Percentiles rank a stretch among this genome's conserved stretches.
These are phyloP conservation scores for Galago senegalensis DNA, from an alignment of 2,797 vertebrate genomes.

Conservation along the genomic window DNA sequence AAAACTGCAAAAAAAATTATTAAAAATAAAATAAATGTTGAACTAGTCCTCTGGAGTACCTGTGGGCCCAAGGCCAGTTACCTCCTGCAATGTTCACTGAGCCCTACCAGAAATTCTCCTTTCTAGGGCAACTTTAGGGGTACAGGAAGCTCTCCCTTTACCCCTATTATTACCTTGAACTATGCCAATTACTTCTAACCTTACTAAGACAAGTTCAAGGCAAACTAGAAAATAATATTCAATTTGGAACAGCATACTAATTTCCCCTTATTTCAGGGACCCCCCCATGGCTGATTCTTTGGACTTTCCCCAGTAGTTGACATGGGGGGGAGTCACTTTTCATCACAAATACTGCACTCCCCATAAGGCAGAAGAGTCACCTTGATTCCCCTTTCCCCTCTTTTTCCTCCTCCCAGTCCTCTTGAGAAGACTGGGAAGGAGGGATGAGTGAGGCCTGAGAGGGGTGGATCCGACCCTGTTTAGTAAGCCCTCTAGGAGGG, in stretches of 20 bases:
- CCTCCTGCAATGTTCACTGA: not conserved
- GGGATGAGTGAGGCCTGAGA: not conserved
- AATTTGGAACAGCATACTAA: not conserved
- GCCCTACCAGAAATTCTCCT: not conserved
- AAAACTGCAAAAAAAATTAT: too few species aligned
- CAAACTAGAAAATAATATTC: not conserved
- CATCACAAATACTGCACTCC: not conserved
- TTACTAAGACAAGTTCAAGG: not conserved
- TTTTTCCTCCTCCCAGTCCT: not conserved
- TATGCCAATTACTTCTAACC: too few species aligned
- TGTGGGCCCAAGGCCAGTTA: not conserved
- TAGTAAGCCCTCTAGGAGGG: not conserved
- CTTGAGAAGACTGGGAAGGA: not conserved
- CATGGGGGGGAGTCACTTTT: not conserved
- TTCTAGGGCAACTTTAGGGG: not conserved
- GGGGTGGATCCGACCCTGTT: not conserved
- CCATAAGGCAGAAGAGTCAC: not conserved
- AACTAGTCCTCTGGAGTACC: not conserved
- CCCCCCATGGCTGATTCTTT: not conserved
- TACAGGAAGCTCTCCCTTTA: not conserved
- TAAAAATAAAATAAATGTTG: not conserved
- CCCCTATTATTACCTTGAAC: not conserved
- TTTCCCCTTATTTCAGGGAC: not conserved
- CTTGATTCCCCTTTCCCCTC: not conserved
- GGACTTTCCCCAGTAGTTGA: not conserved